Evolutionary conservation across 2,888 invertebrate genomes (phyloP), one percentile per base, ranked within the genome.

Genomic region (Melanophora roralis): DNA sequence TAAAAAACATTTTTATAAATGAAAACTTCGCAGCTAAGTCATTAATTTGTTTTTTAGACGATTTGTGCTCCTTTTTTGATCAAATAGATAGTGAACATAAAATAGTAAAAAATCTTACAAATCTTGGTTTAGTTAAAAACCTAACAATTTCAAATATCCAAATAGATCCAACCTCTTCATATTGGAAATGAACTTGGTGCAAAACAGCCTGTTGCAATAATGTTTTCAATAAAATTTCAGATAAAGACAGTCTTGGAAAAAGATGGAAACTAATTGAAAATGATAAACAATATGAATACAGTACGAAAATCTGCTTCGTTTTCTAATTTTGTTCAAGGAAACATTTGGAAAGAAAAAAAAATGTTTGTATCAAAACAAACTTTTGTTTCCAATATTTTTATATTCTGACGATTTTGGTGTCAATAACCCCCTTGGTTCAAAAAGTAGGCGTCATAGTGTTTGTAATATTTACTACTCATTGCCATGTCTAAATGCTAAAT

Each of bases 271-370:
- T 36, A 19, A 8, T 19, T 5, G 1, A 34, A 55, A 16, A 55
- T 55, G 38, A 19, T 57, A 16, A n/a, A 36, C 11, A 57, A 57
- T 11, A 36, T 57, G 6, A 1, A 21, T 11, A 19, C 1, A 9
- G 36, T 55, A 3, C 34, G 19, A 34, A 34, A 55, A 3, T 55
- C 55, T 36, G 1, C 36, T 36, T 55, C 55, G 36, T 55, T 65
- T 47, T 21, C 2, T n/a, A 36, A 65, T 38, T 65, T 36, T 38
- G 19, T 65, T 38, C 65, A 65, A 51, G 65, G 51, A 14, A 36
- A 65, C 21, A n/a, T 67, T n/a, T 67, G 65, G 65, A 67, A 23
- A 5, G 38, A 67, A 53, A 67, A 67, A 53, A 67, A 53, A 23
- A 19, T 11, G 27, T 27, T n/a, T 67, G 16, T 67, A 67, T 11